A percentile compares a stretch with the other conserved stretches of the same genome.
These are phyloP conservation scores for Diachasmimorpha longicaudata DNA, from an alignment of 1,140 invertebrate species.

Conservation along the genomic window DNA sequence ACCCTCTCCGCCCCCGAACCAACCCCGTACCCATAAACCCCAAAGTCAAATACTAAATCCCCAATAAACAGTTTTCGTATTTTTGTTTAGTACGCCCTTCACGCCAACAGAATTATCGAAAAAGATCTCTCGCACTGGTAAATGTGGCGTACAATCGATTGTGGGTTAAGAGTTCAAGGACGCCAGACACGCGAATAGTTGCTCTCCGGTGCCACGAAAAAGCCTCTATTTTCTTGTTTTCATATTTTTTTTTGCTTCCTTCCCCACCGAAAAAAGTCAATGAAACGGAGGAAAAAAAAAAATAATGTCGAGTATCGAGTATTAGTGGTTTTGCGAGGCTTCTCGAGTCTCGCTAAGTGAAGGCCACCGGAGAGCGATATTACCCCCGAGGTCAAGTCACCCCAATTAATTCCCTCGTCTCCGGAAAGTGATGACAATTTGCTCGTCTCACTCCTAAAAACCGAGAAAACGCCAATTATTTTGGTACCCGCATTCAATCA, in stretches of 20 bases:
- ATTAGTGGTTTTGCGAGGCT: not conserved
- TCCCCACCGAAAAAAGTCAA: not conserved
- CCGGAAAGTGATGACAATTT: not conserved
- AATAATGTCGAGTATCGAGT: not conserved
- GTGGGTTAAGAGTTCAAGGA: slow-evolving; percentile 38
- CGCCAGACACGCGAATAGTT: slow-evolving; percentile 14
- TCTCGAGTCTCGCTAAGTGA: not conserved
- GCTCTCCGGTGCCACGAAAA: not conserved
- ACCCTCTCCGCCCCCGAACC: too few species aligned
- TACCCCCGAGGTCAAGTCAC: slow-evolving; percentile 2
- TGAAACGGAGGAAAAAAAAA: not conserved
- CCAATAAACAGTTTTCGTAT: not conserved
- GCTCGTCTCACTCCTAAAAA: not conserved
- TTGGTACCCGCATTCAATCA: not conserved
- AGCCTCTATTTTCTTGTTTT: not conserved
- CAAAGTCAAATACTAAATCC: not conserved
- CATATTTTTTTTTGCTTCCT: not conserved
- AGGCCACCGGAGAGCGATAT: not conserved
- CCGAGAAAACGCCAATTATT: not conserved
- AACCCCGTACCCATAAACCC: too few species aligned
- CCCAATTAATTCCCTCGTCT: not conserved
- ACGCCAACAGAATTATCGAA: slow-evolving; percentile 15
- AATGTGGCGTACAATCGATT: slow-evolving; percentile 29
- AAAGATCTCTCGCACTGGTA: slow-evolving; percentile 16
- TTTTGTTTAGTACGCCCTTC: slow-evolving; percentile 3